Evolutionary conservation across 2,113 vertebrate species (phyloP).

Genomic region (Datnioides undecimradiatus): DNA sequence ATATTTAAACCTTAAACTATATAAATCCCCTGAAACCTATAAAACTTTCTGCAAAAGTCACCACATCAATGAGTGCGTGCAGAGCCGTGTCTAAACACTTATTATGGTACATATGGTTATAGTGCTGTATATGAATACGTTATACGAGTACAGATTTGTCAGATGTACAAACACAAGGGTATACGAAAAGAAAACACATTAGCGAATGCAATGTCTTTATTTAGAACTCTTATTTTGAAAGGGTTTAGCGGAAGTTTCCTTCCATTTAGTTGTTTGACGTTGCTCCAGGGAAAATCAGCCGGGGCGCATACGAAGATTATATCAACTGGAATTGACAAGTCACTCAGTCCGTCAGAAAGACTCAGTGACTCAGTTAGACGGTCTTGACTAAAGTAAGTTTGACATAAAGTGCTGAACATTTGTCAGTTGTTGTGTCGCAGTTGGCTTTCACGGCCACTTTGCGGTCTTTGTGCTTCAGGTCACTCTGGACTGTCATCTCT

Average conservation of each 20-base stretch:
- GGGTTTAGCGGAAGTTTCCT: fast-evolving
- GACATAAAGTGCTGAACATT: neutral
- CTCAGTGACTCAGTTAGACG: neutral
- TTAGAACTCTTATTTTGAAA: slow-evolving; percentile 53
- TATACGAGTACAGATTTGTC: too few relatives aligned
- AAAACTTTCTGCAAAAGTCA: neutral
- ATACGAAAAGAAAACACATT: too few relatives aligned
- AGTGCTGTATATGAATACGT: too few relatives aligned
- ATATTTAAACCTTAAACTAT: too few relatives aligned
- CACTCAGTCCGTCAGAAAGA: slow-evolving; percentile 3
- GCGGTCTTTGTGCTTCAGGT: slow-evolving; percentile 19
- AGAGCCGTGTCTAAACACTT: too few relatives aligned
- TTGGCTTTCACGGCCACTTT: slow-evolving; percentile 7
- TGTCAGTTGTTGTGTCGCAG: neutral
- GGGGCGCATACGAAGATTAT: slow-evolving; percentile 60
- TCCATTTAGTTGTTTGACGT: neutral
- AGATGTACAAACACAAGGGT: too few relatives aligned
- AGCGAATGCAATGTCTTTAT: neutral
- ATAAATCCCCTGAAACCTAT: too few relatives aligned
- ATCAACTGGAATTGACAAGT: slow-evolving; percentile 68
- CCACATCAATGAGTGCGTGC: neutral
- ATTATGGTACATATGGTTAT: too few relatives aligned
- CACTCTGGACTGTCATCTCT: slow-evolving; percentile 47
- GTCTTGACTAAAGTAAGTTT: slow-evolving; percentile 24
- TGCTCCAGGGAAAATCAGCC: slow-evolving; percentile 15